phyloP scores from a whole-genome alignment of 2,113 vertebrate genomes.

The Ranitomeya imitator region DNA sequence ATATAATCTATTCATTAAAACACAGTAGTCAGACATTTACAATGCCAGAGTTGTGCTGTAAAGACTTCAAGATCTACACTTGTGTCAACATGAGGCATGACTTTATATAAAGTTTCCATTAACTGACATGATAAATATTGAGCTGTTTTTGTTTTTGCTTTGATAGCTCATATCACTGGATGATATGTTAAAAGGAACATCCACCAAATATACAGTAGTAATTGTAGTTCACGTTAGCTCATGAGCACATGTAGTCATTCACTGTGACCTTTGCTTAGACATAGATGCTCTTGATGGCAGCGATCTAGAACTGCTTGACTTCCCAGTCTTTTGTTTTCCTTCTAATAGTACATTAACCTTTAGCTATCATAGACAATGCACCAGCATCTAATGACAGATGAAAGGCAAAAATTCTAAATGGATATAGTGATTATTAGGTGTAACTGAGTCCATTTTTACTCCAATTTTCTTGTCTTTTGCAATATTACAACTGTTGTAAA shows the following conservation, averaged over 20 bases:
- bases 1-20: neutral
- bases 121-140: neutral
- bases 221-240: neutral
- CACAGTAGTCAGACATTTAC: neutral
- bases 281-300: conserved; percentile 1
- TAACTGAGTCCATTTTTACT: neutral
- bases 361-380: neutral
- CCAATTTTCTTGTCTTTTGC: neutral
- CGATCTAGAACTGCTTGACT: neutral
- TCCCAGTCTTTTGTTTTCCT: conserved; percentile 26
- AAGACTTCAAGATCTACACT: neutral
- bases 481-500: neutral
- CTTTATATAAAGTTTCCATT: neutral
- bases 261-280: conserved; percentile 35
- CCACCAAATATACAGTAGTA: neutral
- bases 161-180: neutral
- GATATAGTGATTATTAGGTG: conserved; percentile 28
- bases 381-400: conserved; percentile 27
- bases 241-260: conserved; percentile 10
- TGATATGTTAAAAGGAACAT: neutral
- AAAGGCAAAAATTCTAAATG: conserved; percentile 14
- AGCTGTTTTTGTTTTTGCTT: neutral
- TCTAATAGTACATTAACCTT: conserved; percentile 47
- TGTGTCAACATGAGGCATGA: neutral
- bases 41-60: neutral